Evolutionary conservation across 2,113 vertebrate species (phyloP).

Genomic region (Lagopus leucura): DNA sequence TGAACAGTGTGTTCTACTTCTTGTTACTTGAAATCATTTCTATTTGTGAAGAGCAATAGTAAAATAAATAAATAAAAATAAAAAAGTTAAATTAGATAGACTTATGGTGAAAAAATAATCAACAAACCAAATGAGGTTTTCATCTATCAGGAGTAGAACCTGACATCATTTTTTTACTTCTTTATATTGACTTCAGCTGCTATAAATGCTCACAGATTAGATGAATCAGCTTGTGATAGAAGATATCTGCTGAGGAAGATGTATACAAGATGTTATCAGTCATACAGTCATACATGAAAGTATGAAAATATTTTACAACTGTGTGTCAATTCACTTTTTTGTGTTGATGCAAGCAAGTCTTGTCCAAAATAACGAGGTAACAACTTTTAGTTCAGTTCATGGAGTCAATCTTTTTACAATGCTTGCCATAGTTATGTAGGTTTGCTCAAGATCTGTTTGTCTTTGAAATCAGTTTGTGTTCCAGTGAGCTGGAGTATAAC

Average conservation of each 20-base stretch:
- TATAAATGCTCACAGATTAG: neutral
- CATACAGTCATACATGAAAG: neutral
- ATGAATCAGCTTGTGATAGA: neutral
- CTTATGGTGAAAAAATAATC: neutral
- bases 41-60: neutral
- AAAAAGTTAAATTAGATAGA: neutral
- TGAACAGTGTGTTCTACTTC: fast-evolving
- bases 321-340: neutral
- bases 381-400: neutral
- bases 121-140: neutral
- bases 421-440: neutral
- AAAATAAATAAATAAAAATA: neutral
- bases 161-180: neutral
- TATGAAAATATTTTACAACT: neutral
- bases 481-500: neutral
- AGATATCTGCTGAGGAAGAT: neutral
- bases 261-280: neutral
- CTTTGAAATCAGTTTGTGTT: neutral
- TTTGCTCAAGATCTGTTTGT: neutral
- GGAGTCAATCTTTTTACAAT: neutral
- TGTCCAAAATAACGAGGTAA: neutral
- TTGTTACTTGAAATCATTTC: neutral
- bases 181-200: neutral
- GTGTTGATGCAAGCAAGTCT: neutral
- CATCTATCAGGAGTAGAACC: neutral